Conservation (phyloP, 1,140 invertebrate genomes). For the Ips typographus region DNA sequence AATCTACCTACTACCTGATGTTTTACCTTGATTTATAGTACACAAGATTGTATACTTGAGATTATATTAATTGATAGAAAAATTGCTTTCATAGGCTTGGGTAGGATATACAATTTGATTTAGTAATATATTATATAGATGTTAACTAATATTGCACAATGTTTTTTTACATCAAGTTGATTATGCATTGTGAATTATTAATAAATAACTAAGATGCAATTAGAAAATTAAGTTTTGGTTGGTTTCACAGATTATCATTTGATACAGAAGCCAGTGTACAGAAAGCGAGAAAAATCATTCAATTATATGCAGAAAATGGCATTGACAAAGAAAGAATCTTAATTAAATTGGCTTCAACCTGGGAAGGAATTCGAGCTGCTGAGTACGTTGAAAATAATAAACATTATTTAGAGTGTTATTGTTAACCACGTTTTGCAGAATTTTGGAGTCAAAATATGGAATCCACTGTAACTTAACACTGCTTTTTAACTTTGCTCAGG, state of each 20-base stretch:
- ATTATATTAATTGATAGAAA: no score
- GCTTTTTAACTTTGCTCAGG: slow-evolving; percentile 93
- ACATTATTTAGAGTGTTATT: slow-evolving; percentile 13
- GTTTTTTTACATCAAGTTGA: no score
- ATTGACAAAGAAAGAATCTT: slow-evolving; percentile 91
- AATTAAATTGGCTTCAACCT: slow-evolving; percentile 97
- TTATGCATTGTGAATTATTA: no score
- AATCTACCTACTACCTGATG: no score
- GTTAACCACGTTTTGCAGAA: slow-evolving; percentile 59
- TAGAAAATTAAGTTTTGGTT: no score
- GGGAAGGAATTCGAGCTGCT: slow-evolving; percentile 98
- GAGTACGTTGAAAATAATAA: slow-evolving; percentile 61
- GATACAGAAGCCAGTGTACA: slow-evolving; percentile 87
- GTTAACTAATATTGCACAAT: no score
- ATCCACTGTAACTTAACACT: slow-evolving; percentile 98
- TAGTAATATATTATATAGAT: no score
- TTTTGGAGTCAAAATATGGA: slow-evolving; percentile 86
- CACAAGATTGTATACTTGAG: no score
- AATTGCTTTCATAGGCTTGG: no score
- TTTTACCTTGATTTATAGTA: no score
- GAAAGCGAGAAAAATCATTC: slow-evolving; percentile 87
- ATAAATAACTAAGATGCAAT: no score
- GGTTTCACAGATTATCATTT: slow-evolving; percentile 79
- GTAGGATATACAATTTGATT: no score
- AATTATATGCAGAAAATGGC: slow-evolving; percentile 86